A percentile compares a stretch with the other conserved stretches of the same genome.
Conservation (phyloP, 2,797 vertebrate species). For the Xiphophorus birchmanni region DNA sequence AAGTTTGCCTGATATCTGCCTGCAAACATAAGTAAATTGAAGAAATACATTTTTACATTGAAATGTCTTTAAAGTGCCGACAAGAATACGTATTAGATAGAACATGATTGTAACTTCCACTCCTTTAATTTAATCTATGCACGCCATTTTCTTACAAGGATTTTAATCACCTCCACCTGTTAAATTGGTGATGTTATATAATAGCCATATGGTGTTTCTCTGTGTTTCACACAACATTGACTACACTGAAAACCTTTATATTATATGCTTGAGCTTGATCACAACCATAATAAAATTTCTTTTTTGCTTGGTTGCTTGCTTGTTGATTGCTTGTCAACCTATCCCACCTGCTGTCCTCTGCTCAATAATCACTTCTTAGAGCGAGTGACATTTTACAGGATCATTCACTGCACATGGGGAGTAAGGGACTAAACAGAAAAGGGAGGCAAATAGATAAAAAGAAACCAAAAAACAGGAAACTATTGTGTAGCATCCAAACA, state of each 20-base stretch:
- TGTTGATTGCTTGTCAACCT: constrained; percentile 18
- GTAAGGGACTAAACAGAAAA: constrained; percentile 34
- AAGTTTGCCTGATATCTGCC: background rate
- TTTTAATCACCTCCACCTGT: constrained; percentile 14
- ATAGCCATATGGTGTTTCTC: constrained; percentile 5
- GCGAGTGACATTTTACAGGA: constrained; percentile 71
- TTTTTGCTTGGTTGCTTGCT: background rate
- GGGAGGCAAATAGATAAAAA: constrained; percentile 17
- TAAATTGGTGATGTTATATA: constrained; percentile 10
- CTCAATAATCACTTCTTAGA: constrained; percentile 64
- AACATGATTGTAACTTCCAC: background rate
- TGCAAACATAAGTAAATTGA: constrained; percentile 32
- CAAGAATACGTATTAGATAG: background rate
- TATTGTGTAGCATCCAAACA: constrained; percentile 57
- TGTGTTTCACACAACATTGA: background rate
- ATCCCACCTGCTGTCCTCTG: constrained; percentile 48
- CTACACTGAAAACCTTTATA: constrained; percentile 5
- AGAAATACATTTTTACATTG: constrained; percentile 16
- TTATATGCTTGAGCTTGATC: constrained; percentile 3
- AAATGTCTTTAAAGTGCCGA: background rate
- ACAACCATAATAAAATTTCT: background rate
- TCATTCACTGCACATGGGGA: constrained; percentile 65
- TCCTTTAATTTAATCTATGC: background rate
- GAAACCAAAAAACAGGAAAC: constrained; percentile 5
- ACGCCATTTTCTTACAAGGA: background rate